Evolutionary conservation across 2,888 invertebrate genomes (phyloP).

Genomic region (Eurois occulta): DNA sequence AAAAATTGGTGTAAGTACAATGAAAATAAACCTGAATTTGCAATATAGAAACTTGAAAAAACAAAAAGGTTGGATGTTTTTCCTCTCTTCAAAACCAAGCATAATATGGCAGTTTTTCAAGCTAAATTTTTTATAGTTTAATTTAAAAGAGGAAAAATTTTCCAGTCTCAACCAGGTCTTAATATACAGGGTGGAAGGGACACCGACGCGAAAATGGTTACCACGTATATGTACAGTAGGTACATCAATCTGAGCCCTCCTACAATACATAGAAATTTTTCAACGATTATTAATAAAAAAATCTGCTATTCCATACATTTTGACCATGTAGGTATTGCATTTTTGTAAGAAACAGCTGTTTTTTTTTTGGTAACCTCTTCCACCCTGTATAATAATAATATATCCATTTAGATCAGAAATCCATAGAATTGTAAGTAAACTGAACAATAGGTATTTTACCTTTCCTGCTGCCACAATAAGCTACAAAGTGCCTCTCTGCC

Average conservation of each 20-base stretch:
- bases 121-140: neutral
- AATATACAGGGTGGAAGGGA: too few species aligned
- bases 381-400: too few species aligned
- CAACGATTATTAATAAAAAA: too few species aligned
- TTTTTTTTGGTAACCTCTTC: too few species aligned
- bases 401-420: neutral
- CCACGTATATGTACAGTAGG: too few species aligned
- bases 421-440: neutral
- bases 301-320: too few species aligned
- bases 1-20: neutral
- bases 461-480: constrained; percentile 63
- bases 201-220: too few species aligned
- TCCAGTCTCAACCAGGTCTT: too few species aligned
- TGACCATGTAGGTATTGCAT: too few species aligned
- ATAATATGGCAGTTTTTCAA: neutral
- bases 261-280: too few species aligned
- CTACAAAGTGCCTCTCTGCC: constrained; percentile 71
- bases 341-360: too few species aligned
- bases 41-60: neutral
- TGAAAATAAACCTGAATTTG: neutral
- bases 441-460: constrained; percentile 62
- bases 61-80: neutral
- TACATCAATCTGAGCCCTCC: too few species aligned
- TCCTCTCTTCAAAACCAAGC: neutral
- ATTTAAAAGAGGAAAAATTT: neutral